Evolutionary conservation across 2,797 vertebrate genomes (phyloP), one percentile per base, ranked within the genome.

Genomic region (Valencia hispanica): DNA sequence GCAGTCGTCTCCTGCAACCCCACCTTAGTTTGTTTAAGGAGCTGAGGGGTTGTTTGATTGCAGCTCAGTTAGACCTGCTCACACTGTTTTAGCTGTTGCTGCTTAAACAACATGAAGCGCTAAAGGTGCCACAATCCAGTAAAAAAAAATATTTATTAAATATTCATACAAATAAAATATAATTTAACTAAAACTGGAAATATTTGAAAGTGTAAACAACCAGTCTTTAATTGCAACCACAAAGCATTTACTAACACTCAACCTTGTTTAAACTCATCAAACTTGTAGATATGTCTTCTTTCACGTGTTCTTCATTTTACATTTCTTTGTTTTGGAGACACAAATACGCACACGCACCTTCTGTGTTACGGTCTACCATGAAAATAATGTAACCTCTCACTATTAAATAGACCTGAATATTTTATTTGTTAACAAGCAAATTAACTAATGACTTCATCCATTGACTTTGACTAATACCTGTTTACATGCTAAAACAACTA

Each of bases 21-120:
- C 90, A 79, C 94, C 93, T 90, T 88, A 87, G 91, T 94, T 94
- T 93, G 91, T 89, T 91, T 77, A 93, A 92, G 87, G 72, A 83
- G 72, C 84, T 27, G 72, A 84, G 86, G 80, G 90, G 84, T 87
- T 94, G 92, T 93, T 94, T 94, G 86, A 92, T 87, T 84, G 83
- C 84, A 83, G 90, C 87, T 88, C n/a, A 50, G 82, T 79, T 91
- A 80, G 91, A 92, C 91, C 86, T 90, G 77, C 81, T 92, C 80
- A 80, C 74, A 79, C 81, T 72, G 43, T 36, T 73, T 69, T 50
- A 25, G 77, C 80, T 39, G 66, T 72, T 72, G 83, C 81, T 79
- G 84, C 79, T 83, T 41, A 59, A 50, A 83, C 61, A 22, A 8
- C 0, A 5, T 17, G 10, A 25, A 65, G 32, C 20, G 61, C 61